Conservation (phyloP, 2,113 vertebrate genomes). For the Aegotheles bennettii region DNA sequence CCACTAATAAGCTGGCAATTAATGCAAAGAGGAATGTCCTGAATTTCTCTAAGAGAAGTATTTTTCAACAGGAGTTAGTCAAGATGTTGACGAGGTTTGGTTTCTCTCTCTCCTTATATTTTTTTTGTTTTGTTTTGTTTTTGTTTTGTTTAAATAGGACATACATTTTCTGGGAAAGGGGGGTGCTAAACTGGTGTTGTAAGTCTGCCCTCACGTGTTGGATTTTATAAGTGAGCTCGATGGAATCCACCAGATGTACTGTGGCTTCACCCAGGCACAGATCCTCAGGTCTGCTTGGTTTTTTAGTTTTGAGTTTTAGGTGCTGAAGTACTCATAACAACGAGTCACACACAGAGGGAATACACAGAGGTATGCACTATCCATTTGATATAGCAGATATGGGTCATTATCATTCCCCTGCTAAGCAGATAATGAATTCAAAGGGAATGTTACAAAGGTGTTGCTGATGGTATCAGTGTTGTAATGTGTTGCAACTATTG, state of each 20-base stretch:
- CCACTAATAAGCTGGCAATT: slow-evolving; percentile 57
- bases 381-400: background rate
- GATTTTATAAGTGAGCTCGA: background rate
- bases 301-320: background rate
- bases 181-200: slow-evolving; percentile 3
- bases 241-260: background rate
- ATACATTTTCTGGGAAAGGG: background rate
- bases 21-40: slow-evolving; percentile 45
- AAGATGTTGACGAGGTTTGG: slow-evolving; percentile 28
- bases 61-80: slow-evolving; percentile 35
- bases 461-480: background rate
- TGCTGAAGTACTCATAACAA: background rate
- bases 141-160: background rate
- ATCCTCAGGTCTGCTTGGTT: background rate
- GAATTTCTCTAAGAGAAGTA: slow-evolving; percentile 27
- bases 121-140: no score
- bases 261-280: background rate
- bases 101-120: background rate
- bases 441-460: background rate
- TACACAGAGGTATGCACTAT: background rate
- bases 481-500: background rate
- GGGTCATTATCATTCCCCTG: background rate
- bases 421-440: background rate
- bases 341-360: background rate
- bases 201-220: slow-evolving; percentile 61